These are phyloP conservation scores for Orthonychiurus folsomi DNA, from an alignment of 2,888 invertebrate genomes.

Conservation along the genomic window DNA sequence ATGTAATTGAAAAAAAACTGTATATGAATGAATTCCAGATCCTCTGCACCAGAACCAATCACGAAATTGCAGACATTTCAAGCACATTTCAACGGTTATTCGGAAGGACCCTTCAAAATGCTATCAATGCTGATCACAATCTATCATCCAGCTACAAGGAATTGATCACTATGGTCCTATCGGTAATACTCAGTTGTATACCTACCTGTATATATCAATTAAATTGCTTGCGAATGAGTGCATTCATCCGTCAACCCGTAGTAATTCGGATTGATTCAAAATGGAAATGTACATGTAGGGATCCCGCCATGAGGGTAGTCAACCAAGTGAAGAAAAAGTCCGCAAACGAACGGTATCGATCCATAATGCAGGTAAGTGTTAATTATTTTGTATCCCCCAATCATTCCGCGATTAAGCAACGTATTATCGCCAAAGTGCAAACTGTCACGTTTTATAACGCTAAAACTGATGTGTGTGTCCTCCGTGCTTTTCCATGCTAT, in stretches of 20 bases:
- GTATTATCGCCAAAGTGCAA: too few species aligned
- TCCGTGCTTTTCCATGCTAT: too few species aligned
- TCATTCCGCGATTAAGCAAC: too few species aligned
- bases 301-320: constrained; percentile 53
- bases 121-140: constrained; percentile 31
- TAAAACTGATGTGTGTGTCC: too few species aligned
- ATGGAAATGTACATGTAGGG: too few species aligned
- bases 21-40: too few species aligned
- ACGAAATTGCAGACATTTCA: constrained; percentile 56
- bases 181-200: constrained; percentile 19
- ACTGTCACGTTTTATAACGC: too few species aligned
- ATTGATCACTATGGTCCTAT: constrained; percentile 26
- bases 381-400: too few species aligned
- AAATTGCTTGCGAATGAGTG: too few species aligned
- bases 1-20: too few species aligned
- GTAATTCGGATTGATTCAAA: constrained; percentile 5
- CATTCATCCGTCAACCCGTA: not conserved
- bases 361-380: constrained; percentile 53
- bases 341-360: constrained; percentile 60
- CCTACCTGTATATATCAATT: too few species aligned
- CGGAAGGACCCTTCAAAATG: constrained; percentile 28
- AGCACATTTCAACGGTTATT: constrained; percentile 51
- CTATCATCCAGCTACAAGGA: constrained; percentile 31
- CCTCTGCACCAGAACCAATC: constrained; percentile 61
- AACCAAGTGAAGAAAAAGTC: constrained; percentile 57